A percentile compares a stretch with the other conserved stretches of the same genome.
phyloP scores from a whole-genome alignment of 2,113 vertebrate genomes.

The Ictidomys tridecemlineatus region DNA sequence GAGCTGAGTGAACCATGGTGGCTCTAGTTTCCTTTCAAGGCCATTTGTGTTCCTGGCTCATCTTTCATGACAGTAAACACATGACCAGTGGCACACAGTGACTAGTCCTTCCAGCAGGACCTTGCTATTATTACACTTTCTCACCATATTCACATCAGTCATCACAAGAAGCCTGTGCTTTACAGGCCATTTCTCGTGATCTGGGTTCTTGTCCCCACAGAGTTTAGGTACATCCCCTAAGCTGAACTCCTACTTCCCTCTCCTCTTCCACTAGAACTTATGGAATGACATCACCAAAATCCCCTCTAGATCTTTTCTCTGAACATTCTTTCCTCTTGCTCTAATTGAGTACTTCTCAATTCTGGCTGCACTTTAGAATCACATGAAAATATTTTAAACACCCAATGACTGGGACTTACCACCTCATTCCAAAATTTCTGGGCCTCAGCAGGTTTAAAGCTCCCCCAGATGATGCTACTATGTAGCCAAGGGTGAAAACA shows the following conservation, averaged over 20 bases:
- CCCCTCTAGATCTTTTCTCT: background rate
- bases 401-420: background rate
- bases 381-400: background rate
- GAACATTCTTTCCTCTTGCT: background rate
- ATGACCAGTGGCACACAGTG: background rate
- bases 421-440: background rate
- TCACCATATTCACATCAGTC: background rate
- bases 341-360: constrained; percentile 2
- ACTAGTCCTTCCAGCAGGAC: constrained; percentile 26
- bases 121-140: background rate
- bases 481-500: background rate
- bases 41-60: background rate
- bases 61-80: background rate
- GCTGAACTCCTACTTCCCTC: background rate
- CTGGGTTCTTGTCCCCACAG: background rate
- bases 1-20: background rate
- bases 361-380: constrained; percentile 3
- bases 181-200: background rate
- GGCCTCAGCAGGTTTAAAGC: background rate
- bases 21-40: background rate
- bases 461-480: background rate
- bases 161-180: background rate
- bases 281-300: background rate
- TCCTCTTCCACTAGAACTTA: background rate
- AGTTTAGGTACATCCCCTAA: background rate